These are phyloP conservation scores for Ciconia stormi DNA, from an alignment of 2,113 vertebrate species.

Conservation along the genomic window DNA sequence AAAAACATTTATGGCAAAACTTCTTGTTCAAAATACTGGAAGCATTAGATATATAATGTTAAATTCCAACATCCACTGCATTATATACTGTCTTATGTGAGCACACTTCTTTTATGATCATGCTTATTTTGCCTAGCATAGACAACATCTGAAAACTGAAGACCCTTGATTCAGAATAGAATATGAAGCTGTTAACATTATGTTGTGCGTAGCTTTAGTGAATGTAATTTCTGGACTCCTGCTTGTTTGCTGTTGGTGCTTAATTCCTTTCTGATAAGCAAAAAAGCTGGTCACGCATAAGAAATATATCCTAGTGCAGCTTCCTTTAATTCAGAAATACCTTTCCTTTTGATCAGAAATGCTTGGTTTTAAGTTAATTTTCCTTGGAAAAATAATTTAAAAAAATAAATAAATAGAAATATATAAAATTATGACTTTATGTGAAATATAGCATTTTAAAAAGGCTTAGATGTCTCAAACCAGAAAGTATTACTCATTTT, in stretches of 20 bases:
- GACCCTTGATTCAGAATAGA: background rate
- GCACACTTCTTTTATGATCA: background rate
- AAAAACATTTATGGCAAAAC: background rate
- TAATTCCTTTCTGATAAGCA: background rate
- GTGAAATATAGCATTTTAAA: background rate
- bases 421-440: background rate
- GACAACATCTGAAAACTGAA: background rate
- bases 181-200: background rate
- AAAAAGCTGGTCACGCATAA: background rate
- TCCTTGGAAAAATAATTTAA: background rate
- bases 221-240: background rate
- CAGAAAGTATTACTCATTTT: background rate
- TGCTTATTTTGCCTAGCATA: background rate
- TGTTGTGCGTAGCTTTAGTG: background rate
- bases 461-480: background rate
- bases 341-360: background rate
- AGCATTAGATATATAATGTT: background rate
- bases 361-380: background rate
- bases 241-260: background rate
- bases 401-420: background rate
- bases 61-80: accelerated
- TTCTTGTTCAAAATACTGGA: background rate
- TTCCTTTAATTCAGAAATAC: background rate
- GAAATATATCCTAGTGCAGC: background rate
- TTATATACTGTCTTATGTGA: background rate